Evolutionary conservation across 2,797 vertebrate genomes (phyloP), one percentile per base, ranked within the genome.

Genomic region (Chelon auratus): DNA sequence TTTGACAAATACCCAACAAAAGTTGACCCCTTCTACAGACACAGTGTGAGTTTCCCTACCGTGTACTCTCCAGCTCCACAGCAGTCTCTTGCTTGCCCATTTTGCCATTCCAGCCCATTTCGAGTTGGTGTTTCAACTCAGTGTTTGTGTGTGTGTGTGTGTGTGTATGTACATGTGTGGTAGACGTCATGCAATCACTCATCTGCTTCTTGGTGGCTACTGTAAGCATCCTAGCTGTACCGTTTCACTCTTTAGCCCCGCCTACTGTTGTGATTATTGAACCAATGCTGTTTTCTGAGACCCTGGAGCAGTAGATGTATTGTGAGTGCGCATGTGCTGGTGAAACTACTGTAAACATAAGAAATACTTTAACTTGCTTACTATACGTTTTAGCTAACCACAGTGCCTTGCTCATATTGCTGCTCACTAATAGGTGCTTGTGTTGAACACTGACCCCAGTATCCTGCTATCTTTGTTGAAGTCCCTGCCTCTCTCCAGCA

Each of bases 1-100:
- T 99, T 99, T 97, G 98, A 99, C 85, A 99, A 99, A 97, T 99
- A 96, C 92, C 97, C 97, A 90, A 96, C 97, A 92, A 99, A 99
- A 95, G 96, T 98, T 84, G 97, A 99, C 94, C 97, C 96, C 84
- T 99, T 99, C 96, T 98, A 99, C 95, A 96, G 97, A 94, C 97
- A 99, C 96, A 98, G 96, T 90, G 98, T 99, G 96, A 97, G 98
- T 98, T 93, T 78, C 20, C 66, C 57, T 66, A 54, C 75, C 65
- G 74, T 18, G 5, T 67, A 11, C 54, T 61, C 2, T 76, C 54
- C 72, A 65, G 57, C 70, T 86, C 62, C 68, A 70, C 43, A 80
- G 64, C 76, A 33, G 24, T 67, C 20, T 76, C 42, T 61, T 75
- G 54, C 60, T 75, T 84, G 14, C 9, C 56, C 26, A 26, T 82